Percentiles rank a stretch among this genome's conserved stretches.
Conservation (phyloP, 2,113 vertebrate species). For the Aegotheles bennettii region DNA sequence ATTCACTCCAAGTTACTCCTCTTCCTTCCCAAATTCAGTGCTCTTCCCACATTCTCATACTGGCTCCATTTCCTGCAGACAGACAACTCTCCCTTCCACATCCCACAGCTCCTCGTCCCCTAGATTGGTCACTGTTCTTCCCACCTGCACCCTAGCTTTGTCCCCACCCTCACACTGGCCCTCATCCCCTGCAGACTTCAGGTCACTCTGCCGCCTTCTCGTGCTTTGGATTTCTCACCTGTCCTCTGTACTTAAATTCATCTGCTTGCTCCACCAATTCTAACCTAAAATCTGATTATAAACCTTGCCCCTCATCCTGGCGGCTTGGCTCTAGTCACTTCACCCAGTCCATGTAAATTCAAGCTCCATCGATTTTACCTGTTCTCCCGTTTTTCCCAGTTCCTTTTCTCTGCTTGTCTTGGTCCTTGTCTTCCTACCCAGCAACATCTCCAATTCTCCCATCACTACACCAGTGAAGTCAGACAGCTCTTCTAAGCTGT, state of each 20-base stretch:
- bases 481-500: not conserved
- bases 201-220: not conserved
- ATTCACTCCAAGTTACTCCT: not conserved
- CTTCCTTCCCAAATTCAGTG: not conserved
- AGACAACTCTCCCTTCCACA: not conserved
- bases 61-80: not conserved
- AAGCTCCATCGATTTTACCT: not conserved
- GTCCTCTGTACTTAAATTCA: not conserved
- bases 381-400: not conserved
- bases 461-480: not conserved
- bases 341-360: not conserved
- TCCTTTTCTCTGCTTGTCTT: not conserved
- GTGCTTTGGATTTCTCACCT: not conserved
- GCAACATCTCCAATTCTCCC: not conserved
- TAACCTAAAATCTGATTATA: not conserved
- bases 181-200: not conserved
- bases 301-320: not conserved
- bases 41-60: not conserved
- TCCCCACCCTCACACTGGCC: not conserved
- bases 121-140: not conserved
- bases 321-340: not conserved
- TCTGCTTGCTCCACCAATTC: not conserved
- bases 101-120: not conserved
- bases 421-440: not conserved
- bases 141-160: fast-evolving